Evolutionary conservation across 2,888 invertebrate species (phyloP).

Genomic region (Tortricodes alternella): DNA sequence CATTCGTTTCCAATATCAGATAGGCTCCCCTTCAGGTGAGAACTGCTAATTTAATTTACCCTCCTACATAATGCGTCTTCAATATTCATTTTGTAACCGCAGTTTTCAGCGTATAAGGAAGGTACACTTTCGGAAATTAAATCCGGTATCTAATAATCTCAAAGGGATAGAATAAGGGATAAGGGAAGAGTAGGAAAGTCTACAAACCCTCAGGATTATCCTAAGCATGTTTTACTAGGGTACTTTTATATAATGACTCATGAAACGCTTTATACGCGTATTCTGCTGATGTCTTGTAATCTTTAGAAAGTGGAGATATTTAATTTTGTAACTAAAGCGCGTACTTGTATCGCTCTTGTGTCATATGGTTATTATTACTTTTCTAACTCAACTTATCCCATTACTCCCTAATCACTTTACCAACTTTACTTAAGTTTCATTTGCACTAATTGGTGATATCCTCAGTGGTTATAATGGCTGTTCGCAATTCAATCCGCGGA

Average conservation of each 20-base stretch:
- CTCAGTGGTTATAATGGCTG: no score
- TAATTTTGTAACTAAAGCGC: not conserved
- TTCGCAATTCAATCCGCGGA: no score
- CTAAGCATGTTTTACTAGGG: conserved; percentile 12
- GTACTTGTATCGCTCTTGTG: not conserved
- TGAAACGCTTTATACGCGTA: not conserved
- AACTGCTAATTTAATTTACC: conserved; percentile 12
- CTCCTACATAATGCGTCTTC: not conserved
- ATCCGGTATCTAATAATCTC: conserved; percentile 24
- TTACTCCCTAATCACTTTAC: no score
- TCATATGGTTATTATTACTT: not conserved
- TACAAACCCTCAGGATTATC: conserved; percentile 22
- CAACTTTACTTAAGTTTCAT: no score
- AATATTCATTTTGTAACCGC: conserved; percentile 7
- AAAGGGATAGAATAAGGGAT: conserved; percentile 24
- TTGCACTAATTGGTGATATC: no score
- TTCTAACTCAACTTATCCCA: no score
- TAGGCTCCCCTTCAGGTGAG: conserved; percentile 9
- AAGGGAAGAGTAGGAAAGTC: conserved; percentile 15
- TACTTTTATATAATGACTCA: conserved; percentile 7
- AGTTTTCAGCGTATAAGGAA: conserved; percentile 9
- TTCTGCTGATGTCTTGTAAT: not conserved
- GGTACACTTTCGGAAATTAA: conserved; percentile 27
- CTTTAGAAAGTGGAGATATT: not conserved
- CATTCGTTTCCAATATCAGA: conserved; percentile 22